Evolutionary conservation across 2,888 invertebrate genomes (phyloP), one percentile per base, ranked within the genome.

Genomic region (Xanthostigma xanthostigma): DNA sequence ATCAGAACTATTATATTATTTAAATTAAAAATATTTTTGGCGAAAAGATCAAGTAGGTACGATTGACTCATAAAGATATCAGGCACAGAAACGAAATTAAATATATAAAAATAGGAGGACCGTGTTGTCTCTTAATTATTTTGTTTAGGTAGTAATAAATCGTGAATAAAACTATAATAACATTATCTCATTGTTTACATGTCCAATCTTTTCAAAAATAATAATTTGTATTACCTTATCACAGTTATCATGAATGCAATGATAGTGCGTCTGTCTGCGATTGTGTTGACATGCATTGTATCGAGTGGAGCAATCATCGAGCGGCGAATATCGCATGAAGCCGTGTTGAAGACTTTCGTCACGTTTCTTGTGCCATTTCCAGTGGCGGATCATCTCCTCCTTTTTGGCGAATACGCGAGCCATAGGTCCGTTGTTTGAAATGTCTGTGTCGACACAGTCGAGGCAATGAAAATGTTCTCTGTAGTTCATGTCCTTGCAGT

Each of bases 351-450:
- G 71, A 8, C 93, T 93, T 65, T 97, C 96, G 62, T 95, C 95
- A 2, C 96, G 79, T 70, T 97, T 97, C 72, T 95, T 94, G 72
- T 97, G 96, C 96, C 96, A 96, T 73, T 97, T 97, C 64, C 94
- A 92, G 68, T 97, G 96, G 40, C 96, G 80, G 55, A 96, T 95
- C 86, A 97, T 96, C 65, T 97, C 96, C 66, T 97, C 97, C 64
- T 96, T 95, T 70, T 96, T 95, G 60, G 92, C 85, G 64, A 97
- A 90, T n/a, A 95, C 91, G 60, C 90, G 67, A 39, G 74, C 73
- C 62, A 67, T 66, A 9, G 42, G 27, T 13, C 34, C 41, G 34
- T 17, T 48, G 10, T 36, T 33, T 6, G 27, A 27, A 27, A 27
- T 27, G 54, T 77, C 76, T 65, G 76, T 74, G 48, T 68, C 74